phyloP scores from a whole-genome alignment of 1,140 invertebrate species.

The Wasmannia auropunctata region DNA sequence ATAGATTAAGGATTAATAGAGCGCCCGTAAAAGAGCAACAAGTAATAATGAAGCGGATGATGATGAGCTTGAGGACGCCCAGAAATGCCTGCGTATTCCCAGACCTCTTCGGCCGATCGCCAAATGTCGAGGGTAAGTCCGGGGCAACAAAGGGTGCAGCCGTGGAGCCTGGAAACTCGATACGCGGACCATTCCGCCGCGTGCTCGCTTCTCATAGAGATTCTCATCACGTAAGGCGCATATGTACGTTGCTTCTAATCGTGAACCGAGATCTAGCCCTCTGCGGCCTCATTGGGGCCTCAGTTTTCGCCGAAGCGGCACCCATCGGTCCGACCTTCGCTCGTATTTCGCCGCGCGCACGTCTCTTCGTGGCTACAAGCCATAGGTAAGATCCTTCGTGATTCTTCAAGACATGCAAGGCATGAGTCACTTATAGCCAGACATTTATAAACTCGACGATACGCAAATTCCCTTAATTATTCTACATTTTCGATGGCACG shows the following conservation, averaged over 20 bases:
- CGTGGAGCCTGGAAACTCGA: conserved; percentile 66
- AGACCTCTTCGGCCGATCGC: conserved; percentile 23
- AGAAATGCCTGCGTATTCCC: neutral
- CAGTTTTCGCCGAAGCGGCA: conserved; percentile 62
- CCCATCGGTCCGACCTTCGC: conserved; percentile 57
- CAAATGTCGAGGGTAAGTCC: conserved; percentile 37
- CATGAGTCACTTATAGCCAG: conserved; percentile 12
- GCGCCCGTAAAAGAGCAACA: neutral
- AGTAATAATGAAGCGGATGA: neutral
- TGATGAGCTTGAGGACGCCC: neutral
- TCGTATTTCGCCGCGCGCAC: conserved; percentile 47
- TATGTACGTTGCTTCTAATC: conserved; percentile 67
- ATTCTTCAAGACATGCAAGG: neutral
- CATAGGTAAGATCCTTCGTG: neutral
- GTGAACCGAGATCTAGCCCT: conserved; percentile 65
- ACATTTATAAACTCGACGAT: neutral
- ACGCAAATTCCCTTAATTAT: neutral
- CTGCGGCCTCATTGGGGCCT: conserved; percentile 50
- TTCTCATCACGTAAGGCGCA: conserved; percentile 72
- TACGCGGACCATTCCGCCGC: conserved; percentile 47
- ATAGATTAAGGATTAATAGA: conserved; percentile 11
- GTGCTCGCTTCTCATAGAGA: conserved; percentile 56
- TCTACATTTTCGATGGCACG: neutral
- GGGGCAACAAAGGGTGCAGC: conserved; percentile 52
- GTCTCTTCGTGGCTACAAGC: neutral